Evolutionary conservation across 2,113 vertebrate species (phyloP).

Genomic region (Tetrao urogallus): DNA sequence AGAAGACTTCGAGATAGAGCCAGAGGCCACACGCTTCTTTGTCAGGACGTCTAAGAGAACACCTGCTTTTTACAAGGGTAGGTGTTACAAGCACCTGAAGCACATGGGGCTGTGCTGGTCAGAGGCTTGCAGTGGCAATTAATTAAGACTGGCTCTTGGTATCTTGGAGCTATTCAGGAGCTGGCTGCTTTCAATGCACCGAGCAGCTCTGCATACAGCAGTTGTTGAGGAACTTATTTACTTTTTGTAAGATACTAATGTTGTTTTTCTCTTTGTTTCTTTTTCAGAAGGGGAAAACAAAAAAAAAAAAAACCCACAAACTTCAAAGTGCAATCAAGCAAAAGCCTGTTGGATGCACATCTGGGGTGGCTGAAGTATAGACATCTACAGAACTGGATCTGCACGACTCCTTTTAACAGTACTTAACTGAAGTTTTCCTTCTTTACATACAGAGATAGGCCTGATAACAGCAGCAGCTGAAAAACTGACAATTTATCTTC

Average conservation of each 20-base stretch:
- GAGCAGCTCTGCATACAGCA: not conserved
- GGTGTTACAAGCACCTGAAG: not conserved
- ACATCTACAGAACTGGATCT: not conserved
- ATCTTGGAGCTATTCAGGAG: not conserved
- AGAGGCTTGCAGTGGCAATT: accelerated
- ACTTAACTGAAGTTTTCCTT: not conserved
- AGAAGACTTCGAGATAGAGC: not conserved
- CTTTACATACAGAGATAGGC: not conserved
- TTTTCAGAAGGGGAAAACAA: not conserved
- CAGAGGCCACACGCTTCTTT: conserved; percentile 10
- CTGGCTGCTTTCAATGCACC: not conserved
- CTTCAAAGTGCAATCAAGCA: not conserved
- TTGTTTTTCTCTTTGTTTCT: not conserved
- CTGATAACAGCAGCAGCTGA: not conserved
- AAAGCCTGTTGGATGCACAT: accelerated
- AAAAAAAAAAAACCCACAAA: not conserved
- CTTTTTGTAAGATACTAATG: not conserved
- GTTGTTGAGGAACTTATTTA: not conserved
- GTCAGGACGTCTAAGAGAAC: not conserved
- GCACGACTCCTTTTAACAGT: not conserved
- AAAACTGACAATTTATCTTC: not conserved
- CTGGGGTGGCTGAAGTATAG: not conserved
- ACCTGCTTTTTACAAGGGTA: not conserved
- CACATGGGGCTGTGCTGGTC: not conserved
- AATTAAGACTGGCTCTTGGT: not conserved